These are phyloP conservation scores for Colaptes auratus DNA, from an alignment of 2,113 vertebrate species.

Conservation along the genomic window DNA sequence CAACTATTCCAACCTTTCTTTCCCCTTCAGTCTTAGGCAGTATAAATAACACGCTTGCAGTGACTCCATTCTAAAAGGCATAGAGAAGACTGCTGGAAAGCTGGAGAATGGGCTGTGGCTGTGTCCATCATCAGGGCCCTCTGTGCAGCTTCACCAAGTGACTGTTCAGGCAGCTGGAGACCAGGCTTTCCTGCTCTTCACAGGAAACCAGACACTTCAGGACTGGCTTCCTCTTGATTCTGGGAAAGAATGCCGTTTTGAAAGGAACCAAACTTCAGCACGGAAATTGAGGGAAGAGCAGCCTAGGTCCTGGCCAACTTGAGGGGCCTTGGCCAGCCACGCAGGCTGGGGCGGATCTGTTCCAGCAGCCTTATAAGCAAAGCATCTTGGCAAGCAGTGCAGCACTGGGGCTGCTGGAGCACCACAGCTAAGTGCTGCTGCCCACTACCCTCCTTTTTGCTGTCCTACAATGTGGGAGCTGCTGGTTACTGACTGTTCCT, in stretches of 20 bases:
- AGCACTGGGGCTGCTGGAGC: background rate
- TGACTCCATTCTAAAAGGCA: background rate
- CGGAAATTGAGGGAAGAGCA: slow-evolving; percentile 33
- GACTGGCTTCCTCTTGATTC: slow-evolving; percentile 63
- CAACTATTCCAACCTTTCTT: background rate
- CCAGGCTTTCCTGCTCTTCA: background rate
- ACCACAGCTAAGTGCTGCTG: background rate
- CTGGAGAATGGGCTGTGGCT: background rate
- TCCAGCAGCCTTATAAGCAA: background rate
- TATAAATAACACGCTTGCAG: background rate
- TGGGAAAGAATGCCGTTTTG: slow-evolving; percentile 49
- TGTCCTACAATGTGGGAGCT: slow-evolving; percentile 51
- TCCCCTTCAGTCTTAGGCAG: background rate
- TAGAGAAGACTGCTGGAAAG: background rate
- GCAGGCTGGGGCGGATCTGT: slow-evolving; percentile 26
- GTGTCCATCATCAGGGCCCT: background rate
- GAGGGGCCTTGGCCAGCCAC: background rate
- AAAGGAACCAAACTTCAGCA: slow-evolving; percentile 36
- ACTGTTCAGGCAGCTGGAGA: background rate
- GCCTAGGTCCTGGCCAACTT: background rate
- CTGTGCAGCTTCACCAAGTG: background rate
- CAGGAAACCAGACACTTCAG: slow-evolving; percentile 53
- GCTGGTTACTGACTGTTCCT: background rate
- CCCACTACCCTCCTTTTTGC: background rate
- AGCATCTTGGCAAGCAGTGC: background rate